A percentile compares a stretch with the other conserved stretches of the same genome.
phyloP scores from a whole-genome alignment of 2,888 invertebrate genomes.

The Cerastoderma edule region DNA sequence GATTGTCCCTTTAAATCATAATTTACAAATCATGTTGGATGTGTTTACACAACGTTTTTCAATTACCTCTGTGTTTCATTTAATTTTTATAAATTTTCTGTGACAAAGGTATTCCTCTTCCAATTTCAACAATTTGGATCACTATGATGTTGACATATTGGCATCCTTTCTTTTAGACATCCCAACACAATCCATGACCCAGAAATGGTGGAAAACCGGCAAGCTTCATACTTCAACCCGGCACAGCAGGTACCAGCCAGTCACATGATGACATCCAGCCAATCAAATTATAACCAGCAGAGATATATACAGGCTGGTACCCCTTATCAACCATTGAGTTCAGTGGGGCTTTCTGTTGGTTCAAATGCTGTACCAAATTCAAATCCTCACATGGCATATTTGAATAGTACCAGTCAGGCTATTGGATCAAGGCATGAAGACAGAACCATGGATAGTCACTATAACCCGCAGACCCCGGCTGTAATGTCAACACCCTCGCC shows the following conservation, averaged over 20 bases:
- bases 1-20: too few species aligned
- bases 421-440: neutral
- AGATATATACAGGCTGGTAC: neutral
- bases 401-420: neutral
- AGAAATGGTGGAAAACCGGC: neutral
- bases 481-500: constrained; percentile 1
- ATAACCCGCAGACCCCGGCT: neutral
- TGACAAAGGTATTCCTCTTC: too few species aligned
- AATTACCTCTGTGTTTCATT: too few species aligned
- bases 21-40: too few species aligned
- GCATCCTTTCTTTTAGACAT: constrained; percentile 15
- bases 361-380: neutral
- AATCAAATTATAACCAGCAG: constrained; percentile 6
- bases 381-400: neutral
- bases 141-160: too few species aligned
- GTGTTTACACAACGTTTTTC: too few species aligned
- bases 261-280: constrained; percentile 17
- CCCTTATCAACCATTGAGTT: neutral
- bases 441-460: too few species aligned
- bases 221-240: neutral
- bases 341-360: neutral
- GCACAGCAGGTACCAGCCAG: neutral
- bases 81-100: too few species aligned
- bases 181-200: neutral
- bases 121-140: too few species aligned